Percentiles rank a stretch among this genome's conserved stretches.
Conservation (phyloP, 2,113 vertebrate species). For the Nothobranchius furzeri region DNA sequence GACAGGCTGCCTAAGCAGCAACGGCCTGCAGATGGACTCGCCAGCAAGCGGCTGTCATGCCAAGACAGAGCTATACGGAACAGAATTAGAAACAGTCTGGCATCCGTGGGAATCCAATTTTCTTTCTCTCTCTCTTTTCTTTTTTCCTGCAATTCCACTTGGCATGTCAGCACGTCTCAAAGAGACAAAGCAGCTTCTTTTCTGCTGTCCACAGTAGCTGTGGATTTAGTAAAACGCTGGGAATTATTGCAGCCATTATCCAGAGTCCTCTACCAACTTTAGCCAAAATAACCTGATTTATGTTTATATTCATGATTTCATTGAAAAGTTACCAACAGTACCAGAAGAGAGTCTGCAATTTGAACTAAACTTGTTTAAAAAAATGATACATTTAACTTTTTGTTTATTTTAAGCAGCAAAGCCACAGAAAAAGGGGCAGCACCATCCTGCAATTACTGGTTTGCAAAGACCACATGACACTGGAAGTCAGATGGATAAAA, state of each 20-base stretch:
- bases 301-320: background rate
- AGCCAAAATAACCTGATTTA: background rate
- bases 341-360: no score
- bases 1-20: constrained; percentile 62
- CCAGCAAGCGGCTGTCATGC: constrained; percentile 41
- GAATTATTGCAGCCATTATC: constrained; percentile 3
- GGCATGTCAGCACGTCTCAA: constrained; percentile 19
- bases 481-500: background rate
- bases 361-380: background rate
- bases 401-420: background rate
- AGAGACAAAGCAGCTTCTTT: constrained; percentile 22
- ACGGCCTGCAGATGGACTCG: constrained; percentile 57
- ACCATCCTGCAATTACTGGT: background rate
- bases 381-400: background rate
- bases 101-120: constrained; percentile 54
- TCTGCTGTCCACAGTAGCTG: constrained; percentile 13
- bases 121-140: constrained; percentile 8
- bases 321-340: background rate
- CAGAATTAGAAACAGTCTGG: constrained; percentile 67
- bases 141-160: constrained; percentile 22
- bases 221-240: constrained; percentile 25
- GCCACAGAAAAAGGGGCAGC: background rate
- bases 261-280: background rate
- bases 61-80: constrained; percentile 44
- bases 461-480: background rate